Conservation (phyloP, 2,113 vertebrate species). For the Datnioides undecimradiatus region DNA sequence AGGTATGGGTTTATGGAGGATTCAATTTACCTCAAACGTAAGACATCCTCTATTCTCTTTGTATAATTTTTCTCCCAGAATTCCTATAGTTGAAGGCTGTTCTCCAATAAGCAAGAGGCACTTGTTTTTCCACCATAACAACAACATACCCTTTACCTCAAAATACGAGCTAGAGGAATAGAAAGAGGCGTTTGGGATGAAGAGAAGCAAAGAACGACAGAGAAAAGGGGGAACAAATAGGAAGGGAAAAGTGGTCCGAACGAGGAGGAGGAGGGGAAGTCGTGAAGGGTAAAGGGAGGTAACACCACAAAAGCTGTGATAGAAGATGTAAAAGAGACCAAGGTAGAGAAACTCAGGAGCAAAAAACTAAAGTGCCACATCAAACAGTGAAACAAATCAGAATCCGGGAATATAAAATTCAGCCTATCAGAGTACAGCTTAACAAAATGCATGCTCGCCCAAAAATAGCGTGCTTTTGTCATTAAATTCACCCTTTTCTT, state of each 20-base stretch:
- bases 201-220: constrained; percentile 31
- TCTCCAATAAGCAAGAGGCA: constrained; percentile 82
- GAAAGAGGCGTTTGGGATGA: constrained; percentile 55
- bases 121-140: constrained; percentile 79
- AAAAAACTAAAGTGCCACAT: constrained; percentile 68
- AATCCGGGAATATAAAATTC: constrained; percentile 60
- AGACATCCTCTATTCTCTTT: constrained; percentile 10
- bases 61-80: constrained; percentile 79
- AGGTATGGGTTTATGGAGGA: constrained; percentile 36
- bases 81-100: constrained; percentile 81
- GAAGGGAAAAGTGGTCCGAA: constrained; percentile 23
- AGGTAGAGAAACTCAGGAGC: constrained; percentile 56
- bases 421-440: constrained; percentile 69
- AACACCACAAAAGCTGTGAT: constrained; percentile 68
- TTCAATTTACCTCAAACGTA: constrained; percentile 41
- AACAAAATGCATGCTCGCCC: constrained; percentile 67
- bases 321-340: constrained; percentile 50
- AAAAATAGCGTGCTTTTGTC: constrained; percentile 41
- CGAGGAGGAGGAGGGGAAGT: constrained; percentile 3
- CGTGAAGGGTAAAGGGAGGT: constrained; percentile 32
- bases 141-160: constrained; percentile 81
- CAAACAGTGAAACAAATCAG: constrained; percentile 63
- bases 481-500: constrained; percentile 9
- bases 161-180: constrained; percentile 73
- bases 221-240: constrained; percentile 25